Evolutionary conservation across 1,140 invertebrate species (phyloP), one percentile per base, ranked within the genome.

Genomic region (Apis mellifera): DNA sequence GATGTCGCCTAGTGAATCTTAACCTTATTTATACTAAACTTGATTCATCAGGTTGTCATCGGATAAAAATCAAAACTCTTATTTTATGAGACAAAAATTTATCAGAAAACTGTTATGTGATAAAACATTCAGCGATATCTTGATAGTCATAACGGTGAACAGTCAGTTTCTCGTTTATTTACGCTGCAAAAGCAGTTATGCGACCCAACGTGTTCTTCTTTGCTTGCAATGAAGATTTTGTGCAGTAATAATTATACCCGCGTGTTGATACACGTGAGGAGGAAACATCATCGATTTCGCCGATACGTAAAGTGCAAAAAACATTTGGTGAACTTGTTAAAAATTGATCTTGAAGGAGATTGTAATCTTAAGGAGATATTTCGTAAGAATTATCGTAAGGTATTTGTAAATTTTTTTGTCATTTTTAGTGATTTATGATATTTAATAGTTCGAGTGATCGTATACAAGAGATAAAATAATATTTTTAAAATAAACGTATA

Each of bases 381-480:
- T 15, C 64, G 52, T 8, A 57, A 55, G 8, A 50, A 68, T 54
- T 76, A 9, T 65, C 26, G 17, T 23, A 76, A 76, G 74, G 60
- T 76, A 76, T 64, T 50, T 62, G 9, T 4, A 0, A 64, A 15
- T 0, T 11, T 48, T n/a, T 11, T 73, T 19, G 8, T 11, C n/a
- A 59, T 12, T 5, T 19, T 19, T 21, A 8, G 48, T 42, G 1
- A 12, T 68, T 48, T 68, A 7, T 21, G 12, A 0, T 15, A 13
- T 60, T 57, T 2, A 21, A 19, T 12, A 17, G 9, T 19, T 2
- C 11, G n/a, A 42, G 1, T n/a, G 21, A 59, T 59, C 7, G 0
- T 1, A 11, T n/a, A n/a, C 1, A 59, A 2, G 17, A n/a, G 9
- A n/a, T n/a, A 7, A 68, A 21, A 68, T 26, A 7, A 11, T 21